Conservation (phyloP, 2,888 invertebrate species). For the Pandemis cinnamomeana region DNA sequence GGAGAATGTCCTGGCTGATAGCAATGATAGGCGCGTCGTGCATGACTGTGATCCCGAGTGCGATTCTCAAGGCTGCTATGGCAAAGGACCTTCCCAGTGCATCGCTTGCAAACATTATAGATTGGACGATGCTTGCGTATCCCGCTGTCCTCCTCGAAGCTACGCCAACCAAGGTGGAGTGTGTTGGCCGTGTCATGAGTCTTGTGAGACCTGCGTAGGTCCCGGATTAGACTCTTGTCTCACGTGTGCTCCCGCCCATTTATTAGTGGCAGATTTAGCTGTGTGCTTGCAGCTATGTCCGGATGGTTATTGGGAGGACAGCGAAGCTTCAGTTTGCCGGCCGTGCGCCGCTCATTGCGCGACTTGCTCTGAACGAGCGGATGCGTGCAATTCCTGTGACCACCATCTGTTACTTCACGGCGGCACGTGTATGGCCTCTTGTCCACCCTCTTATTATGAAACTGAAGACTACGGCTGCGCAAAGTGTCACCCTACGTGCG, state of each 20-base stretch:
- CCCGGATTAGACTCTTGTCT: constrained; percentile 94
- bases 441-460: constrained; percentile 92
- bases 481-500: constrained; percentile 91
- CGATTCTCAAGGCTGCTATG: constrained; percentile 93
- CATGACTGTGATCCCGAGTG: constrained; percentile 94
- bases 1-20: constrained; percentile 86
- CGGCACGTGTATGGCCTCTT: constrained; percentile 92
- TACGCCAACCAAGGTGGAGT: constrained; percentile 91
- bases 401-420: constrained; percentile 93
- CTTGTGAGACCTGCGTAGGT: constrained; percentile 95
- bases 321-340: constrained; percentile 90
- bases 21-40: constrained; percentile 85
- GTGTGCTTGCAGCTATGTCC: constrained; percentile 95
- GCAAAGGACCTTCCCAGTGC: constrained; percentile 93
- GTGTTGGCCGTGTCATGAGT: constrained; percentile 95
- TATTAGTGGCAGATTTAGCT: constrained; percentile 92
- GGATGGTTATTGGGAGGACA: constrained; percentile 94
- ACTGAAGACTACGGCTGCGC: constrained; percentile 94
- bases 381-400: constrained; percentile 94
- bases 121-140: constrained; percentile 93
- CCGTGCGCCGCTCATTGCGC: constrained; percentile 95
- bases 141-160: constrained; percentile 93
- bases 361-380: constrained; percentile 92
- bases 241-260: constrained; percentile 92
- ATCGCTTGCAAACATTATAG: constrained; percentile 92